Evolutionary conservation across 2,888 invertebrate species (phyloP).

Genomic region (Phragmatobia fuliginosa): DNA sequence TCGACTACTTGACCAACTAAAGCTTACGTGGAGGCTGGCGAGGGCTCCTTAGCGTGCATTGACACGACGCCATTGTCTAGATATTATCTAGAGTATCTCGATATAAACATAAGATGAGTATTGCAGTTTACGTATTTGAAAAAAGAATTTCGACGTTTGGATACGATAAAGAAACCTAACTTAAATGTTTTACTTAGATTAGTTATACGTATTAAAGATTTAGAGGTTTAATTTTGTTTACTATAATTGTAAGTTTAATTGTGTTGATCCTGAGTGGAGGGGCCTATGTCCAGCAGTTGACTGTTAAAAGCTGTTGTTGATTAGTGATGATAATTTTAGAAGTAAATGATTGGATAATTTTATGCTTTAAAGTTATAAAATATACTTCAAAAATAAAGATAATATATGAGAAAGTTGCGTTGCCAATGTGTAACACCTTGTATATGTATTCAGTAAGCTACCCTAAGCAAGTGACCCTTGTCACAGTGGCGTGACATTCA

Average conservation of each 20-base stretch:
- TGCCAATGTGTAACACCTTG: not conserved
- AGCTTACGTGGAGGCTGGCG: not conserved
- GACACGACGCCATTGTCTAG: not conserved
- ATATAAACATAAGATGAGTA: not conserved
- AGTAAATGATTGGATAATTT: too few species aligned
- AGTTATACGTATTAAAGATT: too few species aligned
- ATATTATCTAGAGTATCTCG: not conserved
- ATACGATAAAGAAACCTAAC: not conserved
- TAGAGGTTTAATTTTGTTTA: too few species aligned
- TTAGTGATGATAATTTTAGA: too few species aligned
- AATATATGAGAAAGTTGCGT: not conserved
- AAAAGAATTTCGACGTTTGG: not conserved
- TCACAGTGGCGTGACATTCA: conserved; percentile 1
- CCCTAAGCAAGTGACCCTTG: not conserved
- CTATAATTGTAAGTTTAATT: too few species aligned
- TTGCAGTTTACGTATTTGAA: not conserved
- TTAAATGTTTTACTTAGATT: not conserved
- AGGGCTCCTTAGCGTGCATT: not conserved
- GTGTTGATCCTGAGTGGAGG: too few species aligned
- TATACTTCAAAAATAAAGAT: too few species aligned
- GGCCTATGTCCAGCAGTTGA: too few species aligned
- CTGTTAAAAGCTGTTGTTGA: too few species aligned
- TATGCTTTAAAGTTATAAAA: too few species aligned
- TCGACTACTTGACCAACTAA: not conserved
- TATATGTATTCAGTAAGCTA: not conserved